phyloP scores from a whole-genome alignment of 2,888 invertebrate genomes.

The Dyspetes luteomarginatus region DNA sequence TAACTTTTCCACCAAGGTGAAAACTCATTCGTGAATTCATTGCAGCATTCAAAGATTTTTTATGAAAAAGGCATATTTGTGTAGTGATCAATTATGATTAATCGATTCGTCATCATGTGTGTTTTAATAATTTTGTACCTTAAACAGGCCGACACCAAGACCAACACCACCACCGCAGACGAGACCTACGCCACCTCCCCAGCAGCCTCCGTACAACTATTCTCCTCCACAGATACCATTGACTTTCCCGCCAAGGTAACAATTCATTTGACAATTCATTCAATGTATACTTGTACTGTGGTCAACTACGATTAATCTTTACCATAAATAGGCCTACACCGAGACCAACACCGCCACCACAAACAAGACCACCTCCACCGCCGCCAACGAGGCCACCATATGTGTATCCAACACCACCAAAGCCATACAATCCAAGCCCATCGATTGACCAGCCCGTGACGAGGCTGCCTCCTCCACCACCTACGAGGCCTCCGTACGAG shows the following conservation, averaged over 20 bases:
- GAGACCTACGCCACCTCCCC: slow-evolving; percentile 73
- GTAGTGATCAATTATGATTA: no score
- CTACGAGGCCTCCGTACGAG: slow-evolving; percentile 39
- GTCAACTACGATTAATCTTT: no score
- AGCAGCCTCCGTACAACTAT: slow-evolving; percentile 70
- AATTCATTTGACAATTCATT: no score
- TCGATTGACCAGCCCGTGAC: slow-evolving; percentile 49
- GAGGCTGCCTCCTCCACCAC: slow-evolving; percentile 55
- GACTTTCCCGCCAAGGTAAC: slow-evolving; percentile 62
- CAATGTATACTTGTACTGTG: no score
- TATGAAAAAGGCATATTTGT: no score
- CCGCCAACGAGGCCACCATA: slow-evolving; percentile 54
- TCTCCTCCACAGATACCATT: slow-evolving; percentile 68
- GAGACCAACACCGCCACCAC: no score
- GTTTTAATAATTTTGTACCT: slow-evolving; percentile 10
- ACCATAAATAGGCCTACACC: no score
- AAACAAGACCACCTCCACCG: slow-evolving; percentile 55
- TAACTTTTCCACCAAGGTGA: slow-evolving; percentile 49
- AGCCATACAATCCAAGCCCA: slow-evolving; percentile 47
- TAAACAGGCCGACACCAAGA: slow-evolving; percentile 62
- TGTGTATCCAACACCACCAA: slow-evolving; percentile 56
- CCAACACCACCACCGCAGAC: slow-evolving; percentile 70
- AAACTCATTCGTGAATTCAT: no score
- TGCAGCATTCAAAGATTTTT: no score
- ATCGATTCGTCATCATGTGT: no score